Evolutionary conservation across 2,888 invertebrate species (phyloP).

Genomic region (Escarpia spicata): DNA sequence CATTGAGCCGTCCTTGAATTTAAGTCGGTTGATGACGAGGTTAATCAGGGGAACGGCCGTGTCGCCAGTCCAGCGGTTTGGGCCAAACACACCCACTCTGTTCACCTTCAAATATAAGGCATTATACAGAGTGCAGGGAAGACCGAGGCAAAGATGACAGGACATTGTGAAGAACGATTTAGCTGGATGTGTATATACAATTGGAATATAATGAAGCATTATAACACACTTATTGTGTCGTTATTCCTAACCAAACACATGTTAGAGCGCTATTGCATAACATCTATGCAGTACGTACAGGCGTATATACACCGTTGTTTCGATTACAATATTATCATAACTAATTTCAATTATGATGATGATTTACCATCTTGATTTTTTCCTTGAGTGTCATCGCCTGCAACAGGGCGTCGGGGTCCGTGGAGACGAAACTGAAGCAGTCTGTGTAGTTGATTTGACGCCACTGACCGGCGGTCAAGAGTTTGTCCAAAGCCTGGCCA

Average conservation of each 20-base stretch:
- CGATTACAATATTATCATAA: too few species aligned
- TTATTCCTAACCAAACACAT: too few species aligned
- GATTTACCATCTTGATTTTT: slow-evolving; percentile 41
- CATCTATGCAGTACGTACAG: too few species aligned
- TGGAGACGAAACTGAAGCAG: slow-evolving; percentile 32
- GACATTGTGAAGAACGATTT: too few species aligned
- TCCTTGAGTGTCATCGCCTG: slow-evolving; percentile 39
- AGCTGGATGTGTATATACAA: too few species aligned
- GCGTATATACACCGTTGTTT: too few species aligned
- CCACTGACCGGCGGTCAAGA: slow-evolving; percentile 67
- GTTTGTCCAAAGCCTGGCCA: slow-evolving; percentile 72
- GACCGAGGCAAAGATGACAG: too few species aligned
- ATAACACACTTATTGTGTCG: too few species aligned
- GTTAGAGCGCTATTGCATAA: too few species aligned
- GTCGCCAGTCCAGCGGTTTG: slow-evolving; percentile 70
- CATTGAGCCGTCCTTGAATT: slow-evolving; percentile 38
- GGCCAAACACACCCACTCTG: slow-evolving; percentile 46
- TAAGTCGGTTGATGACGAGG: slow-evolving; percentile 42
- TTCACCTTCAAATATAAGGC: not conserved
- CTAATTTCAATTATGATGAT: too few species aligned
- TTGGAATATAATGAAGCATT: too few species aligned
- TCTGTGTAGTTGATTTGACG: slow-evolving; percentile 27
- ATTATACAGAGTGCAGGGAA: not conserved
- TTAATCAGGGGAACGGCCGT: slow-evolving; percentile 42
- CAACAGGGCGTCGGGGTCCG: slow-evolving; percentile 20